These are phyloP conservation scores for Conomelus anceps DNA, from an alignment of 2,888 invertebrate species.

Conservation along the genomic window DNA sequence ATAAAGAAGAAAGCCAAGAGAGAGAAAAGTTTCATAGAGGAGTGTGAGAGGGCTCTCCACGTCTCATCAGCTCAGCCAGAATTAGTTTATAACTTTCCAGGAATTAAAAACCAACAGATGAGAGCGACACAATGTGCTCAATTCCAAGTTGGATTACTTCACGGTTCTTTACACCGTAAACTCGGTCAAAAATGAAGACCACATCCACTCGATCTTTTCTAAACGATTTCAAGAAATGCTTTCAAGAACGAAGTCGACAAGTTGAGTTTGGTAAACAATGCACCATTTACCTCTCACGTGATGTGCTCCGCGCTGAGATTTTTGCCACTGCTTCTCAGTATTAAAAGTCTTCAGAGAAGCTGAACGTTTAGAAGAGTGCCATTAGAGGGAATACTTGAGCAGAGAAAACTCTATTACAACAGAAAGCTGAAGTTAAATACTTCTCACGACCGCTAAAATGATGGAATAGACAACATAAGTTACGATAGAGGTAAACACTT, in stretches of 20 bases:
- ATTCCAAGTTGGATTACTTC: neutral
- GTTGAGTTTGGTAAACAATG: neutral
- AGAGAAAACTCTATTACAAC: too few species aligned
- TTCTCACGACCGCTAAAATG: too few species aligned
- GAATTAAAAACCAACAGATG: neutral
- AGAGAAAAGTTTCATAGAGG: neutral
- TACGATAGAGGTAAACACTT: too few species aligned
- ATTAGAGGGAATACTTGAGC: too few species aligned
- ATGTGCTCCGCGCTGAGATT: neutral
- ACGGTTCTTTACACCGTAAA: neutral
- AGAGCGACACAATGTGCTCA: neutral
- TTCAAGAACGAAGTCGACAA: neutral
- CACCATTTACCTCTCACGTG: neutral
- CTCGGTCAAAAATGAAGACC: neutral
- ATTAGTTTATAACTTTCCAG: neutral
- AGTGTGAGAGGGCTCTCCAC: neutral
- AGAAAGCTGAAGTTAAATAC: too few species aligned
- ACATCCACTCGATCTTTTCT: neutral
- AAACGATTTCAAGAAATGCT: neutral
- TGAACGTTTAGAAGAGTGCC: too few species aligned
- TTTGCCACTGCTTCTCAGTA: too few species aligned
- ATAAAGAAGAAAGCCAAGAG: neutral
- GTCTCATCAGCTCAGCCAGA: neutral
- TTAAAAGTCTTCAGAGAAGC: too few species aligned
- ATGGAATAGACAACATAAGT: too few species aligned